Percentiles rank a stretch among this genome's conserved stretches.
Evolutionary conservation across 64 coral and sea anemone species (phyloP).

Genomic region (Montipora sp.): DNA sequence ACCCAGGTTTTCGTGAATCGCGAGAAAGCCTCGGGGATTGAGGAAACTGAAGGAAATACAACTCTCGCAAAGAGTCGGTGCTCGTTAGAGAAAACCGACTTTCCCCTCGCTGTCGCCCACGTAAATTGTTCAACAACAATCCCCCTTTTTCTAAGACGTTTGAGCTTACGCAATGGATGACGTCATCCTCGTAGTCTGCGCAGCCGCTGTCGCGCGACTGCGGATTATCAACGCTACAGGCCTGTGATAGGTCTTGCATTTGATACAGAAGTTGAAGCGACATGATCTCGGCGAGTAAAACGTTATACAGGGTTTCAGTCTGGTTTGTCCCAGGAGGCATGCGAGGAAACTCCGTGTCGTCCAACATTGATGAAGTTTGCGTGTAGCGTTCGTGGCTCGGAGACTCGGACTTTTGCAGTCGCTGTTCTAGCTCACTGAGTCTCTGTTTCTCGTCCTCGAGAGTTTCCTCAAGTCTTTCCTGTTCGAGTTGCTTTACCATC

Average conservation of each 20-base stretch:
- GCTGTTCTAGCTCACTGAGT: neutral
- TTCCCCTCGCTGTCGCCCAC: conserved; percentile 68
- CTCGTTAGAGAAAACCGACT: conserved; percentile 69
- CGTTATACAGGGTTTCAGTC: conserved; percentile 86
- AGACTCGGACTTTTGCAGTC: neutral
- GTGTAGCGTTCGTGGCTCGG: conserved; percentile 37
- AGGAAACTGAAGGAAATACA: conserved; percentile 64
- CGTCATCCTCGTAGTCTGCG: conserved; percentile 86
- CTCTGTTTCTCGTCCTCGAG: conserved; percentile 59
- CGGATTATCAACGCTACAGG: conserved; percentile 53
- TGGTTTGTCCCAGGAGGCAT: conserved; percentile 38
- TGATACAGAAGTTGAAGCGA: conserved; percentile 91
- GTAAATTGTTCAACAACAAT: conserved; percentile 77
- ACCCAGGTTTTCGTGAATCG: conserved; percentile 3
- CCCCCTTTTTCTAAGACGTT: conserved; percentile 90
- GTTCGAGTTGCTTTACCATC: conserved; percentile 37
- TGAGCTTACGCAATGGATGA: conserved; percentile 76
- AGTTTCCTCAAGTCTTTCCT: conserved; percentile 66
- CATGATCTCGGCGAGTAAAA: conserved; percentile 93
- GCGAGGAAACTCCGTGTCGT: conserved; percentile 31
- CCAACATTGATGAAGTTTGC: conserved; percentile 25
- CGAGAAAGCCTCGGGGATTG: conserved; percentile 39
- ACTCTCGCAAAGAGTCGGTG: conserved; percentile 81
- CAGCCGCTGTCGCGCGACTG: conserved; percentile 88
- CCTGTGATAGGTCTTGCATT: conserved; percentile 88